phyloP scores from a whole-genome alignment of 2,113 vertebrate species.

The Pelodiscus sinensis region DNA sequence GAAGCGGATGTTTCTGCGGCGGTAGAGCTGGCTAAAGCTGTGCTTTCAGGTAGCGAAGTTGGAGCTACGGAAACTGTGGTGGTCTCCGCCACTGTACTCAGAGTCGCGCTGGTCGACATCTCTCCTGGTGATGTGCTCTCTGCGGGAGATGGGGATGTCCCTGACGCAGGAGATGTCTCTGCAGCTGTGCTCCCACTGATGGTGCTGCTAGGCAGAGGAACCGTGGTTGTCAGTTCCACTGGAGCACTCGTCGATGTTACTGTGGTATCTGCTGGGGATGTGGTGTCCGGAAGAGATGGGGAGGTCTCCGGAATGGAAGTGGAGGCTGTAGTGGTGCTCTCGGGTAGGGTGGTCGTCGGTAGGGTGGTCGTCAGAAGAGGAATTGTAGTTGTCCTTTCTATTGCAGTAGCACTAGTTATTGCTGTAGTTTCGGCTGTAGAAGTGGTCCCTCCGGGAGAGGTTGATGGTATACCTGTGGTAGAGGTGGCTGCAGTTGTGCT shows the following conservation, averaged over 20 bases:
- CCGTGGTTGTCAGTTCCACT: no score
- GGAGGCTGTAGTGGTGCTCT: no score
- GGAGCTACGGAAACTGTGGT: no score
- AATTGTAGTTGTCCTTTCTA: background rate
- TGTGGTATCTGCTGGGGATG: no score
- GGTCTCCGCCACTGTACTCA: no score
- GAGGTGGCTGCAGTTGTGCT: background rate
- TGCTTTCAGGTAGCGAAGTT: fast-evolving
- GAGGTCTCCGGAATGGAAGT: no score
- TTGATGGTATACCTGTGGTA: background rate
- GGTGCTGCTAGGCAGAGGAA: no score
- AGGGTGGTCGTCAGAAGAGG: background rate
- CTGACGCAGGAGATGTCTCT: background rate
- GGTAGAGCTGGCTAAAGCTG: fast-evolving
- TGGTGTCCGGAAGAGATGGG: no score
- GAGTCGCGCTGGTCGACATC: no score
- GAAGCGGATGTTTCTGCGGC: no score
- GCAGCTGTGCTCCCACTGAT: background rate
- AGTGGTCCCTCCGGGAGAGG: background rate
- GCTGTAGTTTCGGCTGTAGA: background rate
- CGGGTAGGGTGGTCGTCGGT: background rate
- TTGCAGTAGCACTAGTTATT: background rate
- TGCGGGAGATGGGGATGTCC: background rate
- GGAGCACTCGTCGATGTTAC: no score
- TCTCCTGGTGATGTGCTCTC: background rate